phyloP scores from a whole-genome alignment of 2,888 invertebrate species.

The Minunthozetes semirufus region DNA sequence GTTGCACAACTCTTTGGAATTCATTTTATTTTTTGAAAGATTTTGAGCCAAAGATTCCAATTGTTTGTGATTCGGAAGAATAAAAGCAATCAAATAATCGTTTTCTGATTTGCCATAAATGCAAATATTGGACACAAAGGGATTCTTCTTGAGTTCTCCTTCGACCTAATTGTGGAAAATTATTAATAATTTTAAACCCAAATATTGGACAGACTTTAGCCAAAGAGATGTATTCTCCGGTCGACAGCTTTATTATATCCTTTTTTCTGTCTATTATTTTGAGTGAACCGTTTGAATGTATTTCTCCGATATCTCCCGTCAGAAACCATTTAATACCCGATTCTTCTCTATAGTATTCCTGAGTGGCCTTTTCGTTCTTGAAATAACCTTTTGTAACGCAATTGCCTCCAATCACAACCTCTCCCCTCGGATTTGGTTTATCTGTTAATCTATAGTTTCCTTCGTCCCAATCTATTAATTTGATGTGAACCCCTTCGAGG shows the following conservation, averaged over 20 bases:
- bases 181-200: neutral
- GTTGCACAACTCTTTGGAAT: neutral
- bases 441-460: slow-evolving; percentile 75
- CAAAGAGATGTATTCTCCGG: slow-evolving; percentile 94
- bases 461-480: slow-evolving; percentile 86
- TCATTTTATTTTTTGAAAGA: neutral
- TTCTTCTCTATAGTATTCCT: slow-evolving; percentile 71
- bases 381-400: slow-evolving; percentile 90
- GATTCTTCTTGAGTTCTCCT: slow-evolving; percentile 34
- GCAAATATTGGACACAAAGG: slow-evolving; percentile 33
- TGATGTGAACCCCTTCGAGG: slow-evolving; percentile 72
- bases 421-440: slow-evolving; percentile 74
- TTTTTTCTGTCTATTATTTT: slow-evolving; percentile 98
- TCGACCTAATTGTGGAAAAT: slow-evolving; percentile 30
- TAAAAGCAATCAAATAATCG: slow-evolving; percentile 35
- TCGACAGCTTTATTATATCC: slow-evolving; percentile 73
- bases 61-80: slow-evolving; percentile 38
- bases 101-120: slow-evolving; percentile 37
- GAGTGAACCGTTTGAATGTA: slow-evolving; percentile 83
- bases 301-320: slow-evolving; percentile 91
- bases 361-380: slow-evolving; percentile 53
- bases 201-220: slow-evolving; percentile 57
- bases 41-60: neutral
- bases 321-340: slow-evolving; percentile 83
- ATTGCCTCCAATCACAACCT: slow-evolving; percentile 79